Base-by-base conservation (phyloP, 2,797 vertebrate genomes). In the Myripristis jacobus region DNA sequence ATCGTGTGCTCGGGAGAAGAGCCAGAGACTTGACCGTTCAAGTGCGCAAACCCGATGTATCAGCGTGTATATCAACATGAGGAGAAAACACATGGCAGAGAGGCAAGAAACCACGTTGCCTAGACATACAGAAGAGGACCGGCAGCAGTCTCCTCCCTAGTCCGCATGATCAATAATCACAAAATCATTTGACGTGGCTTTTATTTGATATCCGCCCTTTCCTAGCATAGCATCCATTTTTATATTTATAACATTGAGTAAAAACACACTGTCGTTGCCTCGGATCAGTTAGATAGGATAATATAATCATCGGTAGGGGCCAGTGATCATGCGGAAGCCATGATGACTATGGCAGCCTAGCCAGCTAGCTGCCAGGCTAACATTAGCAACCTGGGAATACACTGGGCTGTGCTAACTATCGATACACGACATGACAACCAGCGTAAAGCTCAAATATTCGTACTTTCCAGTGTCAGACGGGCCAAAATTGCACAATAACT, bases 41-140 rank as follows among this genome's bases (percentile, higher is more conserved):
- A 27, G 27, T 62, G 46, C 38, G 38, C 59, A 68, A 25, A 21
- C 8, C 52, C 38, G 6, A 18, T 16, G 8, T 46, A 12, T 47
- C 18, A 15, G n/a, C 53, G 7, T 25, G n/a, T 16, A n/a, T 4
- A 43, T 18, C 31, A 31, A 38, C n/a, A 21, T 7, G 15, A 36
- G 16, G 10, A 48, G 13, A 21, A 36, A 41, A 76, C 77, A 79
- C 74, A 65, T 68, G 66, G 64, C 47, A 57, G 46, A 12, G 46
- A 50, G 43, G 47, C 43, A 53, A 74, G 56, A 81, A 69, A 93
- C 91, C 94, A 93, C 91, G 89, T 90, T 93, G 92, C 76, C 77
- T 86, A 82, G 66, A 76, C 83, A 85, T 83, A 67, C 69, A 53
- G 18, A 6, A 60, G 12, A 4, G 13, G 16, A 7, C 29, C 29